These are phyloP conservation scores for Phorcus lineatus DNA, from an alignment of 2,888 invertebrate species.

Conservation along the genomic window DNA sequence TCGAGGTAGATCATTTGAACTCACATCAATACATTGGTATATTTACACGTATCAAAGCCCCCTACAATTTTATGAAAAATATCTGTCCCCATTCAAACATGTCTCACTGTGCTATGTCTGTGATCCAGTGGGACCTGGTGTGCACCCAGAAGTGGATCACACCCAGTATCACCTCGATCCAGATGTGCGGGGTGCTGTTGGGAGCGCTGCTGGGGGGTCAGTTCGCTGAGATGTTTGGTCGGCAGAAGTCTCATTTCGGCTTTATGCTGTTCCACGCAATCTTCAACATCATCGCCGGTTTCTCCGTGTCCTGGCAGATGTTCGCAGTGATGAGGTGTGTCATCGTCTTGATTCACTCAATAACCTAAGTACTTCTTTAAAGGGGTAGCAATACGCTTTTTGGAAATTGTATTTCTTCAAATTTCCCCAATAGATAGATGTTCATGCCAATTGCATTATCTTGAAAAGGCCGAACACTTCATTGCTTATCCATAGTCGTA, in stretches of 20 bases:
- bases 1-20: too few species aligned
- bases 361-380: too few species aligned
- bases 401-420: too few species aligned
- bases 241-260: slow-evolving; percentile 49
- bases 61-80: too few species aligned
- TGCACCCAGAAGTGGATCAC: slow-evolving; percentile 49
- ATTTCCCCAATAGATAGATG: too few species aligned
- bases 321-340: slow-evolving; percentile 50
- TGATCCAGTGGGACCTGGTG: slow-evolving; percentile 50
- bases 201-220: slow-evolving; percentile 48
- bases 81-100: too few species aligned
- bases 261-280: slow-evolving; percentile 32
- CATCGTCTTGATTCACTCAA: slow-evolving; percentile 45
- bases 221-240: slow-evolving; percentile 46
- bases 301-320: slow-evolving; percentile 55
- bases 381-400: too few species aligned
- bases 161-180: slow-evolving; percentile 48
- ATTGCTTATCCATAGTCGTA: too few species aligned
- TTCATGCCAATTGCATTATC: too few species aligned
- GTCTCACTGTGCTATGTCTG: not conserved
- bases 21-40: too few species aligned
- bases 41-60: too few species aligned
- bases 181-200: slow-evolving; percentile 51
- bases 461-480: too few species aligned
- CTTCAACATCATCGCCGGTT: slow-evolving; percentile 40